phyloP scores from a whole-genome alignment of 2,113 vertebrate genomes.

The Cranoglanis bouderius region DNA sequence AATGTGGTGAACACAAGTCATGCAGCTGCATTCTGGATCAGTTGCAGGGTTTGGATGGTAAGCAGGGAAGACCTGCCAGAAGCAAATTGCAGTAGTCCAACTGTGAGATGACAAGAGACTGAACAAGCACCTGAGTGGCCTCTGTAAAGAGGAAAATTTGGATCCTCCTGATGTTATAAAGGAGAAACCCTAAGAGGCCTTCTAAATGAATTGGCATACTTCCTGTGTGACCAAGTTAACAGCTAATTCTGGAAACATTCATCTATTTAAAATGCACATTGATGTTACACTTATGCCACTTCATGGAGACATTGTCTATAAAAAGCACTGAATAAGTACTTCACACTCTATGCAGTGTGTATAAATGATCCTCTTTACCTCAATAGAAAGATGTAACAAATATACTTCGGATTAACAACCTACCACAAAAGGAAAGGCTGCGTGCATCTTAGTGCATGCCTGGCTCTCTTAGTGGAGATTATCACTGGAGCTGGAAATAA shows the following conservation, averaged over 20 bases:
- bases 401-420: background rate
- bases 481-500: constrained; percentile 34
- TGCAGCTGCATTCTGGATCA: background rate
- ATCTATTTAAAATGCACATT: constrained; percentile 5
- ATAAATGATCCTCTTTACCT: constrained; percentile 17
- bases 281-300: background rate
- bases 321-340: constrained; percentile 8
- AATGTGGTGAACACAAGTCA: background rate
- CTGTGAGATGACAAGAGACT: background rate
- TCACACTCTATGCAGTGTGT: background rate
- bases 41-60: background rate
- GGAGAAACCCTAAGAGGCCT: background rate
- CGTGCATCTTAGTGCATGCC: background rate
- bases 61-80: background rate
- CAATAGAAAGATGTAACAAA: constrained; percentile 6
- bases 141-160: background rate
- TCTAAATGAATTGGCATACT: background rate
- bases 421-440: constrained; percentile 15
- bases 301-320: background rate
- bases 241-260: constrained; percentile 19
- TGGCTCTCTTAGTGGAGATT: constrained; percentile 20
- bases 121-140: background rate
- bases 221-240: background rate
- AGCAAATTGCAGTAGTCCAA: background rate
- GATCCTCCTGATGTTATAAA: background rate